Base-by-base conservation (phyloP, 2,888 invertebrate genomes). In the Helobdella robusta region DNA sequence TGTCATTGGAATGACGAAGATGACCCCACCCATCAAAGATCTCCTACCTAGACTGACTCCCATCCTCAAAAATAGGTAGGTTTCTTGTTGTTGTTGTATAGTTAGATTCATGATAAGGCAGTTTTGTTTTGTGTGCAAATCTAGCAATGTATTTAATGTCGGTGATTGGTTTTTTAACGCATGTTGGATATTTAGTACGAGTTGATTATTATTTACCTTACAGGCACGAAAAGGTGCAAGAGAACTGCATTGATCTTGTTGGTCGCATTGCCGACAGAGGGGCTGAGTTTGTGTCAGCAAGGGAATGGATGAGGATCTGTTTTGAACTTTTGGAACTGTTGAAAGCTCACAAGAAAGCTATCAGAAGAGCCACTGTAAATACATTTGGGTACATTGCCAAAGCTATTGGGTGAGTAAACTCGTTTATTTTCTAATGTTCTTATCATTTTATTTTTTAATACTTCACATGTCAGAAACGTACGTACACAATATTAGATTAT, bases 251-350 rank as follows among this genome's bases (percentile, higher is more conserved):
- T 72, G 98, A 99, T 82, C 84, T 99, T 71, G 98, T 99, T 8
- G 98, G 98, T 40, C 86, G 97, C 73, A 99, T 99, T 73, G 98
- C 98, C 23, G 98, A 99, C 82, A 85, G 95, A 73, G 98, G 97
- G 2, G 94, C 95, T 0, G 98, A 99, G 79, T 97, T 94, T 78
- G 98, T 98, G 0, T 93, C 95, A 0, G 97, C 98, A 0, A 84
- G 97, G 64, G 98, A 98, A 81, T 99, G 98, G 98, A 99, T 98
- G 98, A 84, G 98, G 74, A 99, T 99, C 79, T 98, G 98, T 78
- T 98, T 98, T 78, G 98, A 99, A 79, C 82, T 99, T 67, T 81
- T 98, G 67, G 98, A 98, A 79, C 82, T 98, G 59, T 81, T 98
- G 36, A 98, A 98, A 79, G 98, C 98, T 0, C 98, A 99, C 82